These are phyloP conservation scores for Apus apus DNA, from an alignment of 2,113 vertebrate species.

Conservation along the genomic window DNA sequence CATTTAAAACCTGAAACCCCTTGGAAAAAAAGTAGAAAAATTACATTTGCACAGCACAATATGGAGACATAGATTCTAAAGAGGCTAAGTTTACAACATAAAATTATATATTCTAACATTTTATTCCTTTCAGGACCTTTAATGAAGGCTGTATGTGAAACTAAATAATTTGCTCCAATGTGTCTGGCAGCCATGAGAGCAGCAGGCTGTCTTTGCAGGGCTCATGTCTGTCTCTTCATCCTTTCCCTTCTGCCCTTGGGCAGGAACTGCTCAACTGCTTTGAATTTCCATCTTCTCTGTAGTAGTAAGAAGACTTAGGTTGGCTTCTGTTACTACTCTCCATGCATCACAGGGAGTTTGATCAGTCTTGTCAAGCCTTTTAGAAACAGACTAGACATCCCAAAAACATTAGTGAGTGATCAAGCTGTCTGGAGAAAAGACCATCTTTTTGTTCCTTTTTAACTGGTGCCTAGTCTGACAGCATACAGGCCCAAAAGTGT, in stretches of 20 bases:
- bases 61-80: not conserved
- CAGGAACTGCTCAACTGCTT: not conserved
- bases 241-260: not conserved
- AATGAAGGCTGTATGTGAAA: not conserved
- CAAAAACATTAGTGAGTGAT: not conserved
- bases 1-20: not conserved
- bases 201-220: not conserved
- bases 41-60: not conserved
- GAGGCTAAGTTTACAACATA: not conserved
- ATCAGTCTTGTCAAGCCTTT: not conserved
- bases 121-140: not conserved
- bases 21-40: not conserved
- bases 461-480: not conserved
- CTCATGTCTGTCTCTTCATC: not conserved
- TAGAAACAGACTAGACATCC: not conserved
- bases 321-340: not conserved
- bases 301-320: not conserved
- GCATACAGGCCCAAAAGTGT: not conserved
- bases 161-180: not conserved
- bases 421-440: not conserved
- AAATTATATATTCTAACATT: not conserved
- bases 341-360: not conserved
- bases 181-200: not conserved
- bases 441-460: not conserved
- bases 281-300: not conserved